Conservation (phyloP, 1,140 invertebrate genomes). For the Pseudobourletiella spinata region DNA sequence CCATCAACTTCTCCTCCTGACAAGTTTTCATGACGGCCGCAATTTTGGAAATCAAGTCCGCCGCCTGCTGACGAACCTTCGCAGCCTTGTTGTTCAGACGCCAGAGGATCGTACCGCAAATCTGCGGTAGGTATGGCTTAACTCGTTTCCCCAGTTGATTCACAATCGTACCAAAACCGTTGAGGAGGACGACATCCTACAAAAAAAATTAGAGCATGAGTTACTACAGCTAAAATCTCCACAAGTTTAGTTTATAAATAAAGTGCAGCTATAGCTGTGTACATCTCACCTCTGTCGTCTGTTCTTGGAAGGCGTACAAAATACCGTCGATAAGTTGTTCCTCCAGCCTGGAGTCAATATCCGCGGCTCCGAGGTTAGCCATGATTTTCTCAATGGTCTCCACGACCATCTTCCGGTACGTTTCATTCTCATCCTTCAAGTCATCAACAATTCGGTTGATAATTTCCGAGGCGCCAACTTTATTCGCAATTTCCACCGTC, state of each 20-base stretch:
- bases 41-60: constrained; percentile 95
- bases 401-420: constrained; percentile 99
- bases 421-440: constrained; percentile 92
- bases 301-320: constrained; percentile 98
- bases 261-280: not conserved
- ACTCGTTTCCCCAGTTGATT: constrained; percentile 95
- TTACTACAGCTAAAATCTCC: not conserved
- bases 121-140: constrained; percentile 97
- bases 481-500: constrained; percentile 99
- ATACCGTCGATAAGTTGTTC: constrained; percentile 99
- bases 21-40: constrained; percentile 99
- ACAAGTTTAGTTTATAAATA: not conserved
- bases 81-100: constrained; percentile 98
- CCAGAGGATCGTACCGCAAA: constrained; percentile 99
- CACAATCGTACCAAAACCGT: constrained; percentile 98
- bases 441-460: constrained; percentile 98
- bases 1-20: constrained; percentile 99
- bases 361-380: constrained; percentile 79
- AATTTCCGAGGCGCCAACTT: constrained; percentile 97
- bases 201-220: constrained; percentile 35
- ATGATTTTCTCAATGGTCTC: constrained; percentile 99
- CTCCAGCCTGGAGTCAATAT: constrained; percentile 79
- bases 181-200: constrained; percentile 98
- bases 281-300: constrained; percentile 80
- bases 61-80: constrained; percentile 98